These are phyloP conservation scores for Ernsta delagoae DNA, from an alignment of 2,888 invertebrate genomes.

Conservation along the genomic window DNA sequence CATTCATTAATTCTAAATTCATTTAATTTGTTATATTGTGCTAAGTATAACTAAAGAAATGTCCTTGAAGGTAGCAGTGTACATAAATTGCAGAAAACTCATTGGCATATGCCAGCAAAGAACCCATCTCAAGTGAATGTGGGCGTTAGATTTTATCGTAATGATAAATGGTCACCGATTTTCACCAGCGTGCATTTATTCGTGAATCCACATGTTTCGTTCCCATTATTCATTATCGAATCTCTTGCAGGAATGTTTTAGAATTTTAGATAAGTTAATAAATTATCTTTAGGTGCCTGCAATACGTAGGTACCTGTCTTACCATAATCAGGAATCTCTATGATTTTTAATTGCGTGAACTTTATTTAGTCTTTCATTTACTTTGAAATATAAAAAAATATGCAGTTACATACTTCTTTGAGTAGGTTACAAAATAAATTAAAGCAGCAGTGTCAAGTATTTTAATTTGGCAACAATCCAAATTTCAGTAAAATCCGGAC, in stretches of 20 bases:
- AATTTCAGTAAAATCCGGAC: slow-evolving; percentile 15
- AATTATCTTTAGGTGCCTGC: neutral
- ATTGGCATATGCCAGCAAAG: slow-evolving; percentile 24
- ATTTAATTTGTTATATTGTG: no score
- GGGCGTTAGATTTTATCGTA: slow-evolving; percentile 34
- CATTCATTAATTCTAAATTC: no score
- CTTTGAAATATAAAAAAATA: no score
- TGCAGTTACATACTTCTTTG: no score
- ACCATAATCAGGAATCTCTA: no score
- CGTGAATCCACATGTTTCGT: slow-evolving; percentile 17
- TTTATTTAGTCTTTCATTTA: no score
- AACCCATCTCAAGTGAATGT: slow-evolving; percentile 34
- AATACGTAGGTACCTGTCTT: no score
- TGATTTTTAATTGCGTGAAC: no score
- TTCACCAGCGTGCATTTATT: slow-evolving; percentile 29
- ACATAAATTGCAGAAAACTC: slow-evolving; percentile 24
- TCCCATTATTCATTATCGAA: slow-evolving; percentile 10
- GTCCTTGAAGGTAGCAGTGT: neutral
- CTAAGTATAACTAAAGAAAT: neutral
- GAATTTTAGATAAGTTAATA: neutral
- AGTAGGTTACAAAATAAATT: neutral
- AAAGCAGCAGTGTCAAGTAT: slow-evolving; percentile 17
- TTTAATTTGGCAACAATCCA: slow-evolving; percentile 19
- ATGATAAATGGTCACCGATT: slow-evolving; percentile 28
- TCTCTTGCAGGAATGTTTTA: neutral